Conservation (phyloP, 2,113 vertebrate genomes). For the Leuciscus idus region DNA sequence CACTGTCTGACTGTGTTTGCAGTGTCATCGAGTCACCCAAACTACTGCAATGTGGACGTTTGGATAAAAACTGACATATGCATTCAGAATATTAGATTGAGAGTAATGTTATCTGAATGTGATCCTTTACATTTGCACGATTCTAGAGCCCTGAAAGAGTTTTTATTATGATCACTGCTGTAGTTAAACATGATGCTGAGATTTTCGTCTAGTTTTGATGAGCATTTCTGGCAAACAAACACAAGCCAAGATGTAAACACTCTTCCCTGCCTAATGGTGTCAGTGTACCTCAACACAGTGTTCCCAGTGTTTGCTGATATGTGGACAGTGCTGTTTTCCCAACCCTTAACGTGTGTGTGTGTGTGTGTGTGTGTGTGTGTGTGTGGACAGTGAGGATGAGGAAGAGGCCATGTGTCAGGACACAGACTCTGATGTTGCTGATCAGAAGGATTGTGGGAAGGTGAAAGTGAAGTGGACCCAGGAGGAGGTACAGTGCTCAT, state of each 20-base stretch:
- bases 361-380: constrained; percentile 26
- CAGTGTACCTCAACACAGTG: constrained; percentile 20
- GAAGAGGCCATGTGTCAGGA: constrained; percentile 89
- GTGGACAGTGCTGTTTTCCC: neutral
- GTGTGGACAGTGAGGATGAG: constrained; percentile 82
- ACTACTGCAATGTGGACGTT: too few species aligned
- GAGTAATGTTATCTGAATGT: neutral
- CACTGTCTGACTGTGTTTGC: neutral
- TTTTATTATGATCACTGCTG: neutral
- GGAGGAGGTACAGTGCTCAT: constrained; percentile 80
- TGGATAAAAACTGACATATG: neutral
- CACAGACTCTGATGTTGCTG: constrained; percentile 87
- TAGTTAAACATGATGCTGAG: neutral
- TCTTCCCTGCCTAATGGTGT: neutral
- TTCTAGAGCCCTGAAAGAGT: too few species aligned
- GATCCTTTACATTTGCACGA: neutral
- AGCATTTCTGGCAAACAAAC: neutral
- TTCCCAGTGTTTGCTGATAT: constrained; percentile 36
- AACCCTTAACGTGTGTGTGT: neutral
- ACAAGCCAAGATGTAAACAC: neutral
- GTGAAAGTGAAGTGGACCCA: constrained; percentile 94
- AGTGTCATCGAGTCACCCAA: neutral
- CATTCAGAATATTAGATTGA: neutral
- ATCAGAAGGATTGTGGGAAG: constrained; percentile 84
- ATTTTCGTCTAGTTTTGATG: neutral